These are phyloP conservation scores for Darwinula stevensoni DNA, from an alignment of 2,888 invertebrate species.

Conservation along the genomic window DNA sequence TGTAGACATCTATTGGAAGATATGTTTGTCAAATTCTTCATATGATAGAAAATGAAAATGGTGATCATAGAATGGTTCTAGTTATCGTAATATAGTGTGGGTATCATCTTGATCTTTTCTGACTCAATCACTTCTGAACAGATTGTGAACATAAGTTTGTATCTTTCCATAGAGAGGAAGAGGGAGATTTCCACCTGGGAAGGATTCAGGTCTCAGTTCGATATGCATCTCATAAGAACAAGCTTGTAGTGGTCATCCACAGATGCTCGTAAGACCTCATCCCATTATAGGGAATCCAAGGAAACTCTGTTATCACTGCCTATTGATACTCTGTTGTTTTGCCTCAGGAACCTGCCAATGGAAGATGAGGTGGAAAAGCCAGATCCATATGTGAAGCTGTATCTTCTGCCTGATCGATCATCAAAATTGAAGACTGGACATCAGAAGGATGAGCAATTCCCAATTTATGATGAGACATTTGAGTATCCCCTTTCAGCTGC, in stretches of 20 bases:
- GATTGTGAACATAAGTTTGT: too few species aligned
- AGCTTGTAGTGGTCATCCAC: constrained; percentile 52
- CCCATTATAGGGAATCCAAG: too few species aligned
- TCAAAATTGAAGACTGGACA: constrained; percentile 47
- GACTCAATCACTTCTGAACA: too few species aligned
- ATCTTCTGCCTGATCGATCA: constrained; percentile 52
- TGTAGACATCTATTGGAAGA: too few species aligned
- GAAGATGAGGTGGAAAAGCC: constrained; percentile 55
- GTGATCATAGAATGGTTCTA: too few species aligned
- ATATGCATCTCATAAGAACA: constrained; percentile 53
- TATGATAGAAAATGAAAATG: too few species aligned
- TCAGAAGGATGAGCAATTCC: constrained; percentile 69
- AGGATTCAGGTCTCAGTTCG: constrained; percentile 54
- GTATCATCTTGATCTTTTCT: too few species aligned
- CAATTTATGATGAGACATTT: constrained; percentile 64
- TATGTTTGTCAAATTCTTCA: too few species aligned
- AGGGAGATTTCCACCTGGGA: constrained; percentile 43
- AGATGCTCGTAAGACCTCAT: constrained; percentile 44
- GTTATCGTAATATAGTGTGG: too few species aligned
- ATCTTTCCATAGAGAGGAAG: constrained; percentile 19
- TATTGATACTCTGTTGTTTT: too few species aligned
- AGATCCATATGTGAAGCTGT: constrained; percentile 66
- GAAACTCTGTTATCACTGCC: too few species aligned
- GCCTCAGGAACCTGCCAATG: constrained; percentile 38
- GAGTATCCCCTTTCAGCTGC: constrained; percentile 57